A percentile compares a stretch with the other conserved stretches of the same genome.
These are phyloP conservation scores for Lerista edwardsae DNA, from an alignment of 2,797 vertebrate genomes.

Conservation along the genomic window DNA sequence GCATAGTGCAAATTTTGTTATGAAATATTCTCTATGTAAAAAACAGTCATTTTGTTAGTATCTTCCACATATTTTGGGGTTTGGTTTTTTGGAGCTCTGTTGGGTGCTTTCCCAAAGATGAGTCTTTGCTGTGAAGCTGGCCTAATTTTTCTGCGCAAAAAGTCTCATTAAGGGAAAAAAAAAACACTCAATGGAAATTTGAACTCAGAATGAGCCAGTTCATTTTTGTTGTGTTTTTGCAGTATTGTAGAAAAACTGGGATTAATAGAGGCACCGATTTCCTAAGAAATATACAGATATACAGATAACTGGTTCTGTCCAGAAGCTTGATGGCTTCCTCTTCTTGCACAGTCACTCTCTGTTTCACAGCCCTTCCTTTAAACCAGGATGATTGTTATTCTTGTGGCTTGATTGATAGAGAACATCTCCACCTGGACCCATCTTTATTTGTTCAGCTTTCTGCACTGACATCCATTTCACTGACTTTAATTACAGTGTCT, in stretches of 20 bases:
- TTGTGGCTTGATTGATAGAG: constrained; percentile 12
- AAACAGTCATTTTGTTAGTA: too few relatives aligned
- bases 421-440: constrained; percentile 4
- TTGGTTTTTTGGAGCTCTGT: too few relatives aligned
- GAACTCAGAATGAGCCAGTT: constrained; percentile 15
- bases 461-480: background rate
- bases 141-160: too few relatives aligned
- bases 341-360: background rate
- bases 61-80: too few relatives aligned
- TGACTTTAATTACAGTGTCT: background rate
- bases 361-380: background rate
- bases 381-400: background rate
- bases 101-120: too few relatives aligned
- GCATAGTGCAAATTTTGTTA: too few relatives aligned
- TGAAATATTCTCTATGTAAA: too few relatives aligned
- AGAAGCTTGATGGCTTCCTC: background rate
- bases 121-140: too few relatives aligned
- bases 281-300: background rate
- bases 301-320: background rate
- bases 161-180: too few relatives aligned
- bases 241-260: background rate
- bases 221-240: background rate
- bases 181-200: background rate
- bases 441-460: constrained; percentile 29
- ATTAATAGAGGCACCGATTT: constrained; percentile 3